Evolutionary conservation across 2,888 invertebrate species (phyloP).

Genomic region (Drosophila subsilvestris): DNA sequence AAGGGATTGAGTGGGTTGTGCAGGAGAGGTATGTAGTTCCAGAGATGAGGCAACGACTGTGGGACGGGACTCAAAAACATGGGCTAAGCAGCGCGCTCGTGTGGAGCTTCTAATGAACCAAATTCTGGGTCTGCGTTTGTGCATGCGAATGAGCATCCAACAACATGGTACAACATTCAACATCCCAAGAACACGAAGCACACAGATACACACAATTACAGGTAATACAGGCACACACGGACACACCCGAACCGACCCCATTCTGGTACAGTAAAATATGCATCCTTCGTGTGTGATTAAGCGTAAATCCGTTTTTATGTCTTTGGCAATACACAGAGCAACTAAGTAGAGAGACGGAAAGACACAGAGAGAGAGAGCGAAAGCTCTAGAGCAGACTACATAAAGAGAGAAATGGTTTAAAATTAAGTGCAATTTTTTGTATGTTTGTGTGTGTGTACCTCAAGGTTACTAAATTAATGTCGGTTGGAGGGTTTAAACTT

Average conservation of each 20-base stretch:
- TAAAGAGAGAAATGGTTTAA: conserved; percentile 35
- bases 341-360: conserved; percentile 11
- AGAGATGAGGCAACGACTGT: conserved; percentile 7
- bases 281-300: conserved; percentile 75
- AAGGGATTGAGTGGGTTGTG: neutral
- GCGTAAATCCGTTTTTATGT: conserved; percentile 67
- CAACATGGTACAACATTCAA: neutral
- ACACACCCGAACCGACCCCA: neutral
- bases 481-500: neutral
- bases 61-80: conserved; percentile 27
- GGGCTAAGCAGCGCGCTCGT: conserved; percentile 55
- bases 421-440: conserved; percentile 39
- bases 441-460: neutral
- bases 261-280: conserved; percentile 60
- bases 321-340: conserved; percentile 40
- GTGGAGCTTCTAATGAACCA: conserved; percentile 70
- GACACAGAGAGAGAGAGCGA: neutral
- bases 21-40: neutral
- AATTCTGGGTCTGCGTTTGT: conserved; percentile 45
- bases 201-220: neutral
- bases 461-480: conserved; percentile 30
- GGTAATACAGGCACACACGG: neutral
- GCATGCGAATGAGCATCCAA: conserved; percentile 51
- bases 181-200: neutral
- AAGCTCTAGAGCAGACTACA: neutral